Percentiles rank a stretch among this genome's conserved stretches.
Evolutionary conservation across 2,888 invertebrate genomes (phyloP).

Genomic region (Helobdella robusta): DNA sequence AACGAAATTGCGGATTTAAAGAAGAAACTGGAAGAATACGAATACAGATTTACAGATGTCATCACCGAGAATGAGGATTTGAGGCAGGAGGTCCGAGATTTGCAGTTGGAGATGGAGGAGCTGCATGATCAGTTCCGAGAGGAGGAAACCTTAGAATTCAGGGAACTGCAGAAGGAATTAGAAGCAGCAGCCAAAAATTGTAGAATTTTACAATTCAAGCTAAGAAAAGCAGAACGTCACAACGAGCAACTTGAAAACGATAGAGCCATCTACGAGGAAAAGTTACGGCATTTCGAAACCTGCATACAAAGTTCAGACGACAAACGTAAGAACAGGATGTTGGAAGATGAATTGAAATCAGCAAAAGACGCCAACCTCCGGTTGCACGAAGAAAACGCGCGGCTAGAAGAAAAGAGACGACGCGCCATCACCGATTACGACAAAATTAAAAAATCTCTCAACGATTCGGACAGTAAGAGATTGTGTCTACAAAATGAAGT

Average conservation of each 20-base stretch:
- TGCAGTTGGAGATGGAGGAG: constrained; percentile 95
- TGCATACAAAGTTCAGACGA: constrained; percentile 43
- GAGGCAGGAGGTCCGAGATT: constrained; percentile 78
- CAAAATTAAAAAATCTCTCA: constrained; percentile 54
- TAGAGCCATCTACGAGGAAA: constrained; percentile 56
- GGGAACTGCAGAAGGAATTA: constrained; percentile 78
- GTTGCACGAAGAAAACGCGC: constrained; percentile 50
- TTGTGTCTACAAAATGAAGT: constrained; percentile 46
- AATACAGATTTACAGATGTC: constrained; percentile 79
- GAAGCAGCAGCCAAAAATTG: constrained; percentile 96
- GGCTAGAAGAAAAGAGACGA: constrained; percentile 64
- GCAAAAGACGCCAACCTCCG: constrained; percentile 57
- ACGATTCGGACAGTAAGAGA: constrained; percentile 45
- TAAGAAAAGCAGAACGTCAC: constrained; percentile 85
- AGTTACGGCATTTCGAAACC: constrained; percentile 44
- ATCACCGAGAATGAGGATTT: constrained; percentile 93
- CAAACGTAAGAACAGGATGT: constrained; percentile 55
- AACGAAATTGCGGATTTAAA: constrained; percentile 52
- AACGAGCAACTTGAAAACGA: constrained; percentile 69
- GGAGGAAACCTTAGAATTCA: constrained; percentile 89
- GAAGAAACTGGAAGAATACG: constrained; percentile 76
- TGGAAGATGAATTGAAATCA: constrained; percentile 75
- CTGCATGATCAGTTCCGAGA: constrained; percentile 83
- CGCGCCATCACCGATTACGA: constrained; percentile 65
- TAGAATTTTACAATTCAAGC: constrained; percentile 89